phyloP scores from a whole-genome alignment of 2,113 vertebrate species.

The Cyrtonyx montezumae region DNA sequence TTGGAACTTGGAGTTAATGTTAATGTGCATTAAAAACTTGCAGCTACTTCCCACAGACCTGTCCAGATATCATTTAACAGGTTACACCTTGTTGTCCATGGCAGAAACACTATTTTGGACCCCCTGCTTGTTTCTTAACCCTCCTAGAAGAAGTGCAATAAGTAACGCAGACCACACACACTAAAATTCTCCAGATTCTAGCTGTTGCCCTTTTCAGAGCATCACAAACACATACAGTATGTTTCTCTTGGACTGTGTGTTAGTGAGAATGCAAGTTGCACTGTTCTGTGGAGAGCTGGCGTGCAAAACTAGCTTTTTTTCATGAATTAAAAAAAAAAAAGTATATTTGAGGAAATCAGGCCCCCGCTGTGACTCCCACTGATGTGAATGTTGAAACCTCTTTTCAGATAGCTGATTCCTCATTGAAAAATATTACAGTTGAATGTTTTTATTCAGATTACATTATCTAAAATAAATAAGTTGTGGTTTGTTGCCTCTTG shows the following conservation, averaged over 20 bases:
- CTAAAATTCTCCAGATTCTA: not conserved
- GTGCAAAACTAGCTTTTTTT: not conserved
- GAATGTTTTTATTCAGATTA: conserved; percentile 53
- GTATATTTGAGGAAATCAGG: not conserved
- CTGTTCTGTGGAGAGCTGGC: not conserved
- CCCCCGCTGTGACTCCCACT: not conserved
- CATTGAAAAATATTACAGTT: not conserved
- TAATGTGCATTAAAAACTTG: not conserved
- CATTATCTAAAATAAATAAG: conserved; percentile 23
- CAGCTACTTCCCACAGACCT: not conserved
- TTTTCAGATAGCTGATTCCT: not conserved
- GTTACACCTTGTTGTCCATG: not conserved
- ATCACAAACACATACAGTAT: not conserved
- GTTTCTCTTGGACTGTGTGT: not conserved
- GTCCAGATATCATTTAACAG: not conserved
- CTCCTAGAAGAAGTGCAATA: not conserved
- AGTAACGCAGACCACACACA: not conserved
- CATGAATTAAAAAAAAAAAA: not conserved
- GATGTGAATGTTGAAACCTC: not conserved
- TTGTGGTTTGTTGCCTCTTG: not conserved
- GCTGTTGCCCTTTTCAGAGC: not conserved
- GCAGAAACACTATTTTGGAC: not conserved
- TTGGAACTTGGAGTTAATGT: not conserved
- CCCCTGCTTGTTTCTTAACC: not conserved
- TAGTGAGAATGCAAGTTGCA: not conserved